These are phyloP conservation scores for Camponotus floridanus DNA, from an alignment of 1,140 invertebrate species.

Conservation along the genomic window DNA sequence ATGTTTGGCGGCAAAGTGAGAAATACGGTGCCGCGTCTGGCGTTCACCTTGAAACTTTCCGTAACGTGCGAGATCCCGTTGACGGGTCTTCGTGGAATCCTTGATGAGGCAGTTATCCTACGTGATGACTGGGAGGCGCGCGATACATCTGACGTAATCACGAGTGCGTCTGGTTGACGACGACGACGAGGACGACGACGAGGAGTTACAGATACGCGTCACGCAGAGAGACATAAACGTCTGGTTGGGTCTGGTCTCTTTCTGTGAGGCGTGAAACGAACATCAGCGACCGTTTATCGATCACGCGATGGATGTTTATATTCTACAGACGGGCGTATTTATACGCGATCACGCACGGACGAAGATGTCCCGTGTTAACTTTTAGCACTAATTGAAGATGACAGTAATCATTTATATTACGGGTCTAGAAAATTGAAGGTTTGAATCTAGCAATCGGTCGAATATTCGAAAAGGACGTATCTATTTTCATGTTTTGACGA, in stretches of 20 bases:
- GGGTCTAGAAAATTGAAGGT: constrained; percentile 14
- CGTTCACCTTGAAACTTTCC: constrained; percentile 51
- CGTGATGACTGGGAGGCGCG: constrained; percentile 21
- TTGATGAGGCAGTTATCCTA: constrained; percentile 41
- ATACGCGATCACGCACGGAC: constrained; percentile 27
- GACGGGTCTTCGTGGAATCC: constrained; percentile 44
- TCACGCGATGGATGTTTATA: constrained; percentile 56
- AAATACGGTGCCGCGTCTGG: constrained; percentile 22
- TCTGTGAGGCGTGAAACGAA: constrained; percentile 11
- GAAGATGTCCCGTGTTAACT: constrained; percentile 24
- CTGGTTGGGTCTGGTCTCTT: neutral
- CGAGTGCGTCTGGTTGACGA: constrained; percentile 19
- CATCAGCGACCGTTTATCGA: constrained; percentile 49
- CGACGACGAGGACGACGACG: neutral
- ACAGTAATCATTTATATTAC: constrained; percentile 38
- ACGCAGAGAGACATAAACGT: neutral
- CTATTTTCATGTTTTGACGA: neutral
- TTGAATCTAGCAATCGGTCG: neutral
- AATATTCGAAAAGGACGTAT: neutral
- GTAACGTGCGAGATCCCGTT: constrained; percentile 28
- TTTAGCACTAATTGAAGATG: constrained; percentile 48
- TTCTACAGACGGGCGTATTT: constrained; percentile 30
- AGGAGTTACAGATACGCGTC: constrained; percentile 46
- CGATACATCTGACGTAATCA: constrained; percentile 41
- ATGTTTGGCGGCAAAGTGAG: constrained; percentile 18